Base-by-base conservation (phyloP, 2,888 invertebrate species). In the Pterostichus niger region DNA sequence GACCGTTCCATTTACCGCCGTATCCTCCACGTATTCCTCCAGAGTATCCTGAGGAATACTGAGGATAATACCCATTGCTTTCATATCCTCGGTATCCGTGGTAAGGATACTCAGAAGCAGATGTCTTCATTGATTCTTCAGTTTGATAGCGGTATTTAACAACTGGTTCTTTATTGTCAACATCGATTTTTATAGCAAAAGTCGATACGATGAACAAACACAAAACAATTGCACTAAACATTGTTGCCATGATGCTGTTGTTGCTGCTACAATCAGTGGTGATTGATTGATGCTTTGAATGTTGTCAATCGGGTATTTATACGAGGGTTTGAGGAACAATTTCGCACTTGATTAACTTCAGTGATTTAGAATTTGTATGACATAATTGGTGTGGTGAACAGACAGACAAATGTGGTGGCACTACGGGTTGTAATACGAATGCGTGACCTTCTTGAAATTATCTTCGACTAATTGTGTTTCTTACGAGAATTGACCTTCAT, bases 71-170 rank as follows among this genome's bases (percentile, higher is more conserved):
- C 84, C 86, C 52, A 84, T 79, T 11, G 93, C 35, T 31, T 4
- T 31, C 64, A 35, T 64, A 64, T 35, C 40, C 40, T 89, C 92
- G 92, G 86, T 93, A 93, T 49, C 92, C 91, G 17, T 89, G 90
- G 0, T 92, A 84, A 9, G 90, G 90, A 13, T 88, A 83, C 7
- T 87, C 87, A 3, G 89, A 87, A 10, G 88, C 89, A 0, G 89
- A 88, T 0, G 89, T 87, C 81, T 90, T 88, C 88, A 90, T 87
- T 52, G 89, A 85, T 85, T 90, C 90, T 85, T 89, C 17, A 6
- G 40, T 88, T 86, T 89, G 86, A 85, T 89, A 89, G 2, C 88
- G 87, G 84, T 89, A 89, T 82, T 89, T 87, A 86, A 88, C 89
- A 31, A 87, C n/a, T 0, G 89, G 89, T 81, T 87, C 61, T 40